Percentiles rank a stretch among this genome's conserved stretches.
phyloP scores from a whole-genome alignment of 1,140 invertebrate genomes.

The Caenorhabditis brenneri region DNA sequence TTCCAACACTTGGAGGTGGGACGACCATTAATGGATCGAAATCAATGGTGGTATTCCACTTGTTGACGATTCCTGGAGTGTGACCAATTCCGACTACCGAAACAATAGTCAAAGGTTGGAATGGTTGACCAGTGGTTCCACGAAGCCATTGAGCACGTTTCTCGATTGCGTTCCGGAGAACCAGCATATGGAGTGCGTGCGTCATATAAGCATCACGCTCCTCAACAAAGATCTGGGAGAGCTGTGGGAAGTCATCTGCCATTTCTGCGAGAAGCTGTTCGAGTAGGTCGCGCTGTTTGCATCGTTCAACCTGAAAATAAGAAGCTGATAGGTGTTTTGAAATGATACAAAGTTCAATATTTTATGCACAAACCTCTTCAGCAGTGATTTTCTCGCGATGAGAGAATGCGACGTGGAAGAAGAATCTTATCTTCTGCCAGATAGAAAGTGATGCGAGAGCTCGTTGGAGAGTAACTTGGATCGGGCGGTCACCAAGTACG shows the following conservation, averaged over 20 bases:
- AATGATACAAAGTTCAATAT: too few relatives aligned
- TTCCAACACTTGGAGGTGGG: slow-evolving; percentile 18
- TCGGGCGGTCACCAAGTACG: slow-evolving; percentile 69
- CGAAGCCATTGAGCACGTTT: slow-evolving; percentile 61
- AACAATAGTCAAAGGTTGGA: slow-evolving; percentile 63
- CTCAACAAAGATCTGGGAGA: slow-evolving; percentile 87
- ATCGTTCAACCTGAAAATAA: slow-evolving; percentile 62
- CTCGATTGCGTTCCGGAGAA: slow-evolving; percentile 56
- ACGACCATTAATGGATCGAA: slow-evolving; percentile 55
- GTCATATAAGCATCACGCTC: slow-evolving; percentile 80
- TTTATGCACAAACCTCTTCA: slow-evolving; percentile 52
- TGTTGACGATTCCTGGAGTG: slow-evolving; percentile 61
- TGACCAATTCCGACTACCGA: slow-evolving; percentile 70
- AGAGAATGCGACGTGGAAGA: slow-evolving; percentile 62
- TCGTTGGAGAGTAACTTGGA: slow-evolving; percentile 67
- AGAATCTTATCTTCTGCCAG: slow-evolving; percentile 65
- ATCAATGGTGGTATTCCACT: slow-evolving; percentile 64
- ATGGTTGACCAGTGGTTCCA: slow-evolving; percentile 23
- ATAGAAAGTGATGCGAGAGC: slow-evolving; percentile 62
- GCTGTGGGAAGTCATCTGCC: slow-evolving; percentile 86
- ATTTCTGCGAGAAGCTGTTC: slow-evolving; percentile 88
- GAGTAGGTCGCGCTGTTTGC: slow-evolving; percentile 78
- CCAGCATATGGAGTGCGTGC: slow-evolving; percentile 57
- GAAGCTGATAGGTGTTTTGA: neutral
- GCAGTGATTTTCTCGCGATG: slow-evolving; percentile 63